Conservation (phyloP, 2,113 vertebrate genomes). For the Myiagra hebetior region DNA sequence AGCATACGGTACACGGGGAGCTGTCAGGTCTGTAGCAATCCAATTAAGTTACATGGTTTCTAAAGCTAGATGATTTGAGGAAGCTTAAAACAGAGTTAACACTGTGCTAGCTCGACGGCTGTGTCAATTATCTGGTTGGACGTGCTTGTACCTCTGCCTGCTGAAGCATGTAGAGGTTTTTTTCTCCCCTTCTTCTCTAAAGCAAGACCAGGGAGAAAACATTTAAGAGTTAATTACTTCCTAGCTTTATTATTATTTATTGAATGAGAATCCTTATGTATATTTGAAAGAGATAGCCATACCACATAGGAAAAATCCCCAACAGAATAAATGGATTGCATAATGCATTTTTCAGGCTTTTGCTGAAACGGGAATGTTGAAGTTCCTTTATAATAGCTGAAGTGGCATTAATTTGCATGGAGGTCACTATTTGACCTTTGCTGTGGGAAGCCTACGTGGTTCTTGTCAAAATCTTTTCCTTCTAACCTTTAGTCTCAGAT, state of each 20-base stretch:
- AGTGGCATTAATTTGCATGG: not conserved
- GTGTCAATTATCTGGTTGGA: constrained; percentile 31
- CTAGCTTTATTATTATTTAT: not conserved
- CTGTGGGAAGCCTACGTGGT: not conserved
- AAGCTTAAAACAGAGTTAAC: constrained; percentile 56
- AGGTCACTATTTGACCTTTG: constrained; percentile 14
- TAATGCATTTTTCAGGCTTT: not conserved
- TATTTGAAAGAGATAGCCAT: not conserved
- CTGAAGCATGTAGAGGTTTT: not conserved
- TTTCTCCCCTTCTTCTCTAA: not conserved
- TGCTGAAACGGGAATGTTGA: not conserved
- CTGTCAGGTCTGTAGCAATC: constrained; percentile 47
- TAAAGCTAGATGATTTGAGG: constrained; percentile 43
- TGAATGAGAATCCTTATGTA: not conserved
- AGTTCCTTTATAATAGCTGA: not conserved
- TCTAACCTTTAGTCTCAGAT: not conserved
- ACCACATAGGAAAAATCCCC: not conserved
- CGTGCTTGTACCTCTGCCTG: not conserved
- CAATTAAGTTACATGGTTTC: constrained; percentile 60
- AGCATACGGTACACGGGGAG: not conserved
- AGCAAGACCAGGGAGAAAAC: not conserved
- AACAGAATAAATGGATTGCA: not conserved
- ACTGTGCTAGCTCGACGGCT: not conserved
- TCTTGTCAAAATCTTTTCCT: constrained; percentile 11
- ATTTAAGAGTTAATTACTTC: constrained; percentile 5